These are phyloP conservation scores for Dynastes hyllus DNA, from an alignment of 2,888 invertebrate species.

Conservation along the genomic window DNA sequence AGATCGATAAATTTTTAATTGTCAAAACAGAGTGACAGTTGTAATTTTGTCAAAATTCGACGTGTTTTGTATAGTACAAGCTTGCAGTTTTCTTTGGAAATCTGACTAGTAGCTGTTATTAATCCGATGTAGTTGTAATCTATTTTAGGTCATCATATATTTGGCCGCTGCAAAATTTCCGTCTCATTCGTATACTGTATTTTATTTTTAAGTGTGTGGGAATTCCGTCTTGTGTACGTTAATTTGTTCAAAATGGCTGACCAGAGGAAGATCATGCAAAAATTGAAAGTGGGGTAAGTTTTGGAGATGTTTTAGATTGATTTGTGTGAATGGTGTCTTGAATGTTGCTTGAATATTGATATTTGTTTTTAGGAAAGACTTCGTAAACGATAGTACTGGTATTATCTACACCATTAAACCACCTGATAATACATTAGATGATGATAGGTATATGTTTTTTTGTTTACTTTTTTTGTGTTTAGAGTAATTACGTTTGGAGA, in stretches of 20 bases:
- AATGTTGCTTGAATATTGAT: too few relatives aligned
- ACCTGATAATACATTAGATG: conserved; percentile 23
- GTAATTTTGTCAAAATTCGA: conserved; percentile 37
- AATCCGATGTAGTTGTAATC: background rate
- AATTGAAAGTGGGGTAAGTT: conserved; percentile 48
- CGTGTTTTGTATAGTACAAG: conserved; percentile 1
- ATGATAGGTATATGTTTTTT: conserved; percentile 32
- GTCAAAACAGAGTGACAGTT: conserved; percentile 26
- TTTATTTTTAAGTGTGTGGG: background rate
- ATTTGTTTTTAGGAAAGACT: conserved; percentile 46
- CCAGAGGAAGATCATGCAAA: conserved; percentile 44
- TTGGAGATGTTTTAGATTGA: too few relatives aligned
- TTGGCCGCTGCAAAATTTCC: conserved; percentile 3
- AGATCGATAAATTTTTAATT: background rate
- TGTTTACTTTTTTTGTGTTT: too few relatives aligned
- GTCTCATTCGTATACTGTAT: background rate
- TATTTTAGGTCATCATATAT: background rate
- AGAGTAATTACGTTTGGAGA: too few relatives aligned
- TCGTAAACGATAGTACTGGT: conserved; percentile 48
- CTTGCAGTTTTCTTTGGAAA: too few relatives aligned
- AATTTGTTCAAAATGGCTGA: conserved; percentile 22
- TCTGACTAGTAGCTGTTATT: background rate
- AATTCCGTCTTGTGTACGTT: background rate
- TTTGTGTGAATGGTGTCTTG: too few relatives aligned
- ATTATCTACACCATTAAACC: conserved; percentile 49